Evolutionary conservation across 2,113 vertebrate species (phyloP).

Genomic region (Physeter macrocephalus): DNA sequence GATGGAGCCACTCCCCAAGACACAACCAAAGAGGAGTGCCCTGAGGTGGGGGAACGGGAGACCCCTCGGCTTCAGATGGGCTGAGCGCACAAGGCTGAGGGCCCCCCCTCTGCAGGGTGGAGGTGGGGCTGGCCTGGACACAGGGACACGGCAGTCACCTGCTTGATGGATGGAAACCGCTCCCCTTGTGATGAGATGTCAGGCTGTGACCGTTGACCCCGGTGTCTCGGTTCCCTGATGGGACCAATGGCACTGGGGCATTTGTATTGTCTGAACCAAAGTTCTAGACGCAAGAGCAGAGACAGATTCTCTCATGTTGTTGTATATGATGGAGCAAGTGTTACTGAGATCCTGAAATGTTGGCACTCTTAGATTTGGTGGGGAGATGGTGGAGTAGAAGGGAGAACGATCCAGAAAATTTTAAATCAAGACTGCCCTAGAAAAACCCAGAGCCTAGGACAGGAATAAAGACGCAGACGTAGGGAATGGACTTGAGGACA

Average conservation of each 20-base stretch:
- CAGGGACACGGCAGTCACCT: not conserved
- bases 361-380: too few species aligned
- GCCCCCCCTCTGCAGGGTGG: rapidly evolving
- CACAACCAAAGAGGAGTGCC: too few species aligned
- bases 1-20: not conserved
- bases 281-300: not conserved
- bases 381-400: too few species aligned
- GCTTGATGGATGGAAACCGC: not conserved
- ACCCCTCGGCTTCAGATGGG: not conserved
- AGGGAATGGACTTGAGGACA: too few species aligned
- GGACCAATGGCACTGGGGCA: not conserved
- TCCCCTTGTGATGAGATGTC: not conserved
- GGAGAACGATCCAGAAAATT: not conserved
- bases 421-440: not conserved
- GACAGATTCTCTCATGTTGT: not conserved
- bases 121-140: not conserved
- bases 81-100: not conserved
- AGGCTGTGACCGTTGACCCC: not conserved
- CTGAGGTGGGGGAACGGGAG: not conserved
- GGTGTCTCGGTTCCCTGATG: not conserved
- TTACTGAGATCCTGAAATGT: not conserved
- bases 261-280: not conserved
- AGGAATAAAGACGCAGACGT: too few species aligned
- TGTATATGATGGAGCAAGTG: rapidly evolving
- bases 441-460: not conserved